Evolutionary conservation across 2,797 vertebrate species (phyloP), one percentile per base, ranked within the genome.

Genomic region (Echiichthys vipera): DNA sequence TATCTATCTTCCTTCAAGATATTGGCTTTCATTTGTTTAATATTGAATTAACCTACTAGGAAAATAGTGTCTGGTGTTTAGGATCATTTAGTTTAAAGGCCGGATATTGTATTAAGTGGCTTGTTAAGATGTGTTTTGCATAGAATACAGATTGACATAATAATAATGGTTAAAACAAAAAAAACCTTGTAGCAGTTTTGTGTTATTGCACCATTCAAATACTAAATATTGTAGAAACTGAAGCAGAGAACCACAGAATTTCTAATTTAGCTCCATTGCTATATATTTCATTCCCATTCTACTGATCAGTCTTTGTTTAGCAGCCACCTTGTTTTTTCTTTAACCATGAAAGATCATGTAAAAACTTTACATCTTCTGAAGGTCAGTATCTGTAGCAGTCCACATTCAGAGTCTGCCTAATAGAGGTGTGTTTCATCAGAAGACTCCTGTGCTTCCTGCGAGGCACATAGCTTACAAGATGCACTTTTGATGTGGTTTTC

Each of bases 341-440:
- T 83, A 74, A 84, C 87, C 59, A 74, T 76, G 32, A 65, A 61
- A 49, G 68, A 49, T 76, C 62, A 43, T 50, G 57, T 27, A 42
- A 65, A 65, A 55, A 43, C 55, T 58, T 81, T 57, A 24, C 71
- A 71, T 80, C 53, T 65, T 74, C 63, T 77, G 68, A 74, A 86
- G 90, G 90, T 89, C 89, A 84, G 78, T 70, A 30, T 82, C 66
- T 78, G 57, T 55, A 47, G 66, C 70, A 53, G 67, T 58, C 59
- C 81, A 46, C 55, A 79, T 51, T 66, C 64, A 36, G 51, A 73
- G 54, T 68, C 65, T 56, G 61, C 61, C 47, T 80, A 85, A 86
- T 82, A 71, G 80, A 88, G 81, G 80, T 71, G 24, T 59, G 77
- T 90, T 91, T 91, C 85, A 89, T 92, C 88, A 92, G 75, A 84